These are phyloP conservation scores for Drosophila nigricruria DNA, from an alignment of 2,888 invertebrate genomes.

Conservation along the genomic window DNA sequence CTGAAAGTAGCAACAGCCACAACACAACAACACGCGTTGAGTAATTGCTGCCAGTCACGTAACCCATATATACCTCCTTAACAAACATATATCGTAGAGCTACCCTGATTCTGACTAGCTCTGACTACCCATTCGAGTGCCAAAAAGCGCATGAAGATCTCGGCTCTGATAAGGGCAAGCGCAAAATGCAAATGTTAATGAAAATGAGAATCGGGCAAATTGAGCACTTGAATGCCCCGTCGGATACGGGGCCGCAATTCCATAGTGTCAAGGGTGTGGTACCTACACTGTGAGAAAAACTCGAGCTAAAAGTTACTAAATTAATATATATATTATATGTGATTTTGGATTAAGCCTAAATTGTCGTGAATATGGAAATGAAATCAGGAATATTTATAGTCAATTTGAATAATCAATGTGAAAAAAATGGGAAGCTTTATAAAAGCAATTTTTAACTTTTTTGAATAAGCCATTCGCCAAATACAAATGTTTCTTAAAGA, in stretches of 20 bases:
- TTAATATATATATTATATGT: not conserved
- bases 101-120: slow-evolving; percentile 30
- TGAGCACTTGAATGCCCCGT: slow-evolving; percentile 80
- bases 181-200: slow-evolving; percentile 56
- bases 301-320: not conserved
- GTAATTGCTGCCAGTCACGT: slow-evolving; percentile 82
- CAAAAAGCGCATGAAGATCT: slow-evolving; percentile 82
- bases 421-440: no score
- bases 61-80: slow-evolving; percentile 18
- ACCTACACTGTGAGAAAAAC: not conserved
- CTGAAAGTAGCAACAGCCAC: slow-evolving; percentile 81
- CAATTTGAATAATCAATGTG: no score
- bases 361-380: not conserved
- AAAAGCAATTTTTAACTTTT: no score
- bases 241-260: slow-evolving; percentile 4
- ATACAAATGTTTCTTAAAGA: no score
- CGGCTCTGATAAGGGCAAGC: slow-evolving; percentile 60
- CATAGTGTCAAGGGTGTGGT: slow-evolving; percentile 6
- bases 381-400: not conserved
- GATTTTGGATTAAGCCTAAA: not conserved
- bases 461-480: no score
- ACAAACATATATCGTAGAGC: slow-evolving; percentile 31
- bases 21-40: slow-evolving; percentile 58
- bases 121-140: slow-evolving; percentile 37
- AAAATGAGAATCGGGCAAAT: slow-evolving; percentile 68